Conservation (phyloP, 2,797 vertebrate species). For the Sciurus carolinensis region DNA sequence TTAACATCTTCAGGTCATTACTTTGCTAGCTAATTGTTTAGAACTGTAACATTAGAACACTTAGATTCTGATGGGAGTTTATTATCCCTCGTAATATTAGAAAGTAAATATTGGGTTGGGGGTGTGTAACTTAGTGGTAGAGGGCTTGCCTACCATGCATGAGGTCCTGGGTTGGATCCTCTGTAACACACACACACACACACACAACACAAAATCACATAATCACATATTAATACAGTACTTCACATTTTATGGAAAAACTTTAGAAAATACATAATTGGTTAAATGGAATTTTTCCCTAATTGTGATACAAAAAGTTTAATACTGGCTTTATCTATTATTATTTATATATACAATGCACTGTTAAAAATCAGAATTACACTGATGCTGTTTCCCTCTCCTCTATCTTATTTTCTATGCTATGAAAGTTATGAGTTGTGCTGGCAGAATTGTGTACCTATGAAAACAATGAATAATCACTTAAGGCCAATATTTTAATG, state of each 20-base stretch:
- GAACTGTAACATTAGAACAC: conserved; percentile 14
- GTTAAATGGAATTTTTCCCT: conserved; percentile 57
- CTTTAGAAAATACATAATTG: conserved; percentile 23
- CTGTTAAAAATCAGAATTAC: conserved; percentile 52
- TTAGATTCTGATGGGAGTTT: background rate
- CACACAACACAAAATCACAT: background rate
- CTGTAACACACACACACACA: background rate
- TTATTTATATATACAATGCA: conserved; percentile 50
- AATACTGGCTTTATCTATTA: conserved; percentile 45
- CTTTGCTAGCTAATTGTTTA: conserved; percentile 54
- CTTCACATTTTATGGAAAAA: conserved; percentile 14
- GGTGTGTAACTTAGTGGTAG: background rate
- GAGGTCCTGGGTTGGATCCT: background rate
- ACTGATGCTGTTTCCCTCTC: conserved; percentile 6
- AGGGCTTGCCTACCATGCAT: background rate
- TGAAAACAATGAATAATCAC: background rate
- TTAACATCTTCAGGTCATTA: background rate
- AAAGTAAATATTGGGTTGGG: background rate
- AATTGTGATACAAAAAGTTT: background rate
- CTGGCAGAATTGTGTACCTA: background rate
- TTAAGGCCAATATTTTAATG: conserved; percentile 52
- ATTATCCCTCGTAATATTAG: background rate
- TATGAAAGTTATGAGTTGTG: background rate
- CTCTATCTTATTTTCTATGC: conserved; percentile 34
- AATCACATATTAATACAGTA: background rate